Conservation (phyloP, 64 coral and sea anemone species). For the Porites australiensis region DNA sequence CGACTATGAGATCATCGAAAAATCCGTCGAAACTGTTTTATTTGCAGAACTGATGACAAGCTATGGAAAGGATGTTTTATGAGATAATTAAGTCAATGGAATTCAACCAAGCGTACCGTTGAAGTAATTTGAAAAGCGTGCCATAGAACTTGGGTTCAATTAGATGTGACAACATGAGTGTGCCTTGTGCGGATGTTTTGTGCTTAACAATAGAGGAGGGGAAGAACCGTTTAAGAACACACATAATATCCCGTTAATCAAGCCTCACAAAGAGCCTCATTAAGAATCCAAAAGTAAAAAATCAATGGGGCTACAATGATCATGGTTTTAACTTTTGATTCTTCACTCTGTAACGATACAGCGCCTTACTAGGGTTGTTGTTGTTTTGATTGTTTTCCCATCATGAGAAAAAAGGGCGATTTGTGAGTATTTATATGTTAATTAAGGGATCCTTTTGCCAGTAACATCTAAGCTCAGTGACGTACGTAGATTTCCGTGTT, state of each 20-base stretch:
- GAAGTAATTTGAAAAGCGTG: background rate
- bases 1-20: too few relatives aligned
- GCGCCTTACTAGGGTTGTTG: too few relatives aligned
- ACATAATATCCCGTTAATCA: background rate
- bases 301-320: too few relatives aligned
- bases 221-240: background rate
- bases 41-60: too few relatives aligned
- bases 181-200: background rate
- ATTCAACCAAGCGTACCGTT: too few relatives aligned
- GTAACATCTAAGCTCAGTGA: background rate
- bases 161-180: background rate
- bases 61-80: too few relatives aligned
- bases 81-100: too few relatives aligned
- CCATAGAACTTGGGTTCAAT: background rate
- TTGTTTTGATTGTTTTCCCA: too few relatives aligned
- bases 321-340: too few relatives aligned
- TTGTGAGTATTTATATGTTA: too few relatives aligned
- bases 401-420: too few relatives aligned
- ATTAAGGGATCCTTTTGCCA: background rate
- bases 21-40: background rate
- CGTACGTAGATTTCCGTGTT: background rate
- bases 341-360: too few relatives aligned
- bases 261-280: background rate
- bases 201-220: background rate
- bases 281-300: background rate